phyloP scores from a whole-genome alignment of 2,113 vertebrate species.

The Urocitellus parryii region DNA sequence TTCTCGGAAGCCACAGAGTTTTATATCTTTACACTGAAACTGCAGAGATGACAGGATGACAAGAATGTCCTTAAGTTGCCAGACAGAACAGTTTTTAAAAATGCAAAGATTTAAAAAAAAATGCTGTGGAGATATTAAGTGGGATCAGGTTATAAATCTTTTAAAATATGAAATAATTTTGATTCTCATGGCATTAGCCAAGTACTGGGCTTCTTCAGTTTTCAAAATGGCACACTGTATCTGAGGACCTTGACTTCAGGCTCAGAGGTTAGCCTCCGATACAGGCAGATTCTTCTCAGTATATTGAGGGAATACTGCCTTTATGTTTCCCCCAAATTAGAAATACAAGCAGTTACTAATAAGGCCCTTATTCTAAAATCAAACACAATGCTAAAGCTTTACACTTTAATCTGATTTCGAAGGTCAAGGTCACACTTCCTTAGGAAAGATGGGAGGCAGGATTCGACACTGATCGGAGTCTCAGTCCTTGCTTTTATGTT shows the following conservation, averaged over 20 bases:
- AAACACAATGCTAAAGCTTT: not conserved
- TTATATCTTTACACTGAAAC: slow-evolving; percentile 26
- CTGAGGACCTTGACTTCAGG: not conserved
- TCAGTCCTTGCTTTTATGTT: slow-evolving; percentile 14
- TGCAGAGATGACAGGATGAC: not conserved
- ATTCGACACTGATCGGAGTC: not conserved
- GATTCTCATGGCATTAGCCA: not conserved
- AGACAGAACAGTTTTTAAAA: not conserved
- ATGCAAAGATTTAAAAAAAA: not conserved
- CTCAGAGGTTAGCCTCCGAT: not conserved
- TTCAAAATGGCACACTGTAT: not conserved
- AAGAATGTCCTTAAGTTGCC: not conserved
- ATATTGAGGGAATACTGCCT: too few species aligned
- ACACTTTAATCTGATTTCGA: not conserved
- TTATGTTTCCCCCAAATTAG: not conserved
- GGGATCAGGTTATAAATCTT: not conserved
- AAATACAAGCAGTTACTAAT: not conserved
- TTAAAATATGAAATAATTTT: slow-evolving; percentile 24
- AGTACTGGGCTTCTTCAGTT: not conserved
- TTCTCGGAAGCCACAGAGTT: not conserved
- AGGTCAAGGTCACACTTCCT: slow-evolving; percentile 53
- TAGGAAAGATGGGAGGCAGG: not conserved
- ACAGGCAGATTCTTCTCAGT: not conserved
- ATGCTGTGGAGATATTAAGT: not conserved
- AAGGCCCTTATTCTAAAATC: not conserved